Evolutionary conservation across 2,888 invertebrate species (phyloP).

Genomic region (Steinernema scapterisci): DNA sequence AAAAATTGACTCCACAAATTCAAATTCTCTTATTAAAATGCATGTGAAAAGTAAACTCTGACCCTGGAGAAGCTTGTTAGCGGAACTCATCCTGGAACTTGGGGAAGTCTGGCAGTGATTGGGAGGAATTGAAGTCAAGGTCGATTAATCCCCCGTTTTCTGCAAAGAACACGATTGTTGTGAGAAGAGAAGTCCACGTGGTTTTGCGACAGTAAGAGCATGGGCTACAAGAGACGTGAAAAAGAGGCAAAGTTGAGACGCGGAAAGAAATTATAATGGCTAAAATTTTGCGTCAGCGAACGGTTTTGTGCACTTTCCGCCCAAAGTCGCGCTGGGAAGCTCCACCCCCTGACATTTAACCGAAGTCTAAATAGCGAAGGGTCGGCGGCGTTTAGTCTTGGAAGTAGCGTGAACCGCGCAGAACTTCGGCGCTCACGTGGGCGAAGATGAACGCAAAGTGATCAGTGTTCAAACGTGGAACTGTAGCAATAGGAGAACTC

Average conservation of each 20-base stretch:
- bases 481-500: too few relatives aligned
- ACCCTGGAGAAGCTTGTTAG: constrained; percentile 4
- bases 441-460: neutral
- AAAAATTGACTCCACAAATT: too few relatives aligned
- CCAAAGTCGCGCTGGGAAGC: neutral
- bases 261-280: constrained; percentile 17
- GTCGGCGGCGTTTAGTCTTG: constrained; percentile 7
- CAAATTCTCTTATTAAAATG: neutral
- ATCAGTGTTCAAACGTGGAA: neutral
- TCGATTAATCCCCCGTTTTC: neutral
- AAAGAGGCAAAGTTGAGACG: neutral
- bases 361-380: constrained; percentile 30
- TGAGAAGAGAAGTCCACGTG: neutral
- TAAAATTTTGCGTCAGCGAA: constrained; percentile 27
- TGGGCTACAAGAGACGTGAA: neutral
- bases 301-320: constrained; percentile 29
- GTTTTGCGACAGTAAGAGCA: neutral
- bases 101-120: neutral
- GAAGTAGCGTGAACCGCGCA: constrained; percentile 25
- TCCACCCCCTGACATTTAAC: constrained; percentile 27
- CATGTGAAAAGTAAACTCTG: neutral
- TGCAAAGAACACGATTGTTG: neutral
- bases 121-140: neutral
- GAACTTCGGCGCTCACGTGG: constrained; percentile 21
- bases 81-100: neutral